Base-by-base conservation (phyloP, 1,140 invertebrate species). In the Cydia splendana region DNA sequence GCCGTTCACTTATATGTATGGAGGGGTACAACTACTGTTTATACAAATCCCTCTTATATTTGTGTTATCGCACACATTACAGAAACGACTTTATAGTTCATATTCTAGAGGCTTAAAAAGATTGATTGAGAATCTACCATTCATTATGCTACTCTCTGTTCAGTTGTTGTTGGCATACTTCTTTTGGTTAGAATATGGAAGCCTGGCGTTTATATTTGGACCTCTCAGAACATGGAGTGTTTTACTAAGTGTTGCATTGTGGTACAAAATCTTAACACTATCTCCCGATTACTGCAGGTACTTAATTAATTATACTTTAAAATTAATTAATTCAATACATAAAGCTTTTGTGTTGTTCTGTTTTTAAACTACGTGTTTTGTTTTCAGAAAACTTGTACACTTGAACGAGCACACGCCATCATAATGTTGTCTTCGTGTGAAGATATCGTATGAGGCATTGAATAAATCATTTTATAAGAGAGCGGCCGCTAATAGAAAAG, bases 181-280 rank as follows among this genome's bases (percentile, higher is more conserved):
- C 81, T 97, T 97, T 85, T 97, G 96, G 94, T 85, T 96, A 34
- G 96, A 97, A 5, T 98, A 98, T 93, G 97, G 97, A 12, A 96
- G 95, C 12, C 84, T 97, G 84, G 96, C 97, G 0, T 95, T 97
- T 76, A 78, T 98, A 65, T 88, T 98, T 42, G 96, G 97, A 53
- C 97, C 97, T 13, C 91, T 98, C 13, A 94, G 97, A 79, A 97
- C 96, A 2, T 98, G 97, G 96, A 96, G 96, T 76, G 92, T 97
- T 45, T 81, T 96, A 18, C 86, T 97, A 76, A 96, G 95, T 79
- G 75, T 96, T 15, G 86, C 95, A 57, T 84, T 97, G 30, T 97
- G 96, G 95, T 94, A 95, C 77, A 93, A 91, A 77, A 86, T 86
- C 12, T 78, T 92, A 75, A 92, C 87, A 42, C 80, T 94, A 71